A percentile compares a stretch with the other conserved stretches of the same genome.
phyloP scores from a whole-genome alignment of 2,888 invertebrate species.

The Ophion obscuratus region DNA sequence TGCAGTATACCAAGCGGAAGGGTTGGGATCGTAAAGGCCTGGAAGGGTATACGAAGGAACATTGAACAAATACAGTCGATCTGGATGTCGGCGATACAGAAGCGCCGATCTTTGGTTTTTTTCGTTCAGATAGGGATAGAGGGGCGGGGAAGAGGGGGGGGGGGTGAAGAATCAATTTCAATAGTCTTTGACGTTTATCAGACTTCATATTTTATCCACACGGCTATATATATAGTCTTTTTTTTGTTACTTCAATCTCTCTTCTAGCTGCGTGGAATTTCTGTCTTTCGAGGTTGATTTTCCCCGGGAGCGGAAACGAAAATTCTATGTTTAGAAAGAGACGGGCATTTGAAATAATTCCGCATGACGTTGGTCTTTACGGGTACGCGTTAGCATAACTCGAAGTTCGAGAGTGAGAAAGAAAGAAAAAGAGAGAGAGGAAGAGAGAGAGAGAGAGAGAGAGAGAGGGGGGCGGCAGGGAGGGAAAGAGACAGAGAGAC shows the following conservation, averaged over 20 bases:
- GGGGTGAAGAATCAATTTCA: too few species aligned
- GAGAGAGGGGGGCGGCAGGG: background rate
- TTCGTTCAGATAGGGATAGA: too few species aligned
- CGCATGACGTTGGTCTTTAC: slow-evolving; percentile 47
- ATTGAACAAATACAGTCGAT: too few species aligned
- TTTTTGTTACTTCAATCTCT: background rate
- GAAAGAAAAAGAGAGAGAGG: background rate
- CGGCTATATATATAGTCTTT: background rate
- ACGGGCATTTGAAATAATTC: slow-evolving; percentile 63
- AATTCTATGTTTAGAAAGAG: slow-evolving; percentile 64
- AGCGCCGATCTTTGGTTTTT: too few species aligned
- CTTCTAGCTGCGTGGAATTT: slow-evolving; percentile 22
- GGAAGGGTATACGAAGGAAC: too few species aligned
- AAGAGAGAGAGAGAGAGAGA: background rate
- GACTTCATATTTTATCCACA: background rate
- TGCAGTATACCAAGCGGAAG: too few species aligned
- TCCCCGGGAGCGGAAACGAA: slow-evolving; percentile 56
- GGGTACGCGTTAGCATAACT: slow-evolving; percentile 61
- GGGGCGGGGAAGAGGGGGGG: too few species aligned
- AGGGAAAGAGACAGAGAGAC: too few species aligned
- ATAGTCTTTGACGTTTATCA: too few species aligned
- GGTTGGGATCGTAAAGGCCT: too few species aligned
- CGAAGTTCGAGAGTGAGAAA: slow-evolving; percentile 32
- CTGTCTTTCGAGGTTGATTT: slow-evolving; percentile 46
- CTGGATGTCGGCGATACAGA: too few species aligned